These are phyloP conservation scores for Littorina saxatilis DNA, from an alignment of 1,140 invertebrate species.

Conservation along the genomic window DNA sequence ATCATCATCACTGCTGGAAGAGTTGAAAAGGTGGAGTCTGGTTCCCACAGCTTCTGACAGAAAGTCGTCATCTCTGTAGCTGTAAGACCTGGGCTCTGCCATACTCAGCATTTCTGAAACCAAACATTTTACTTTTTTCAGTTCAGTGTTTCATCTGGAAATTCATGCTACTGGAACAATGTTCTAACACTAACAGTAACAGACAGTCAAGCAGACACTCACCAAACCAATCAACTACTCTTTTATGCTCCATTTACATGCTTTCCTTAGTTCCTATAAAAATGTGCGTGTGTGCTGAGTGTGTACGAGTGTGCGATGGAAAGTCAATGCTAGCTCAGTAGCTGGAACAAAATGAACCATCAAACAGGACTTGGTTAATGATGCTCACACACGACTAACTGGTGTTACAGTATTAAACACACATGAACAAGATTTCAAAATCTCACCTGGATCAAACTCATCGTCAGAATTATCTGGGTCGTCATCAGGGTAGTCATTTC, in stretches of 20 bases:
- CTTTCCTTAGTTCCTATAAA: no score
- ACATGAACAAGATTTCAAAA: constrained; percentile 37
- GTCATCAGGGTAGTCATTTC: constrained; percentile 74
- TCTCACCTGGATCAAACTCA: constrained; percentile 58
- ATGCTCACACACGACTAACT: no score
- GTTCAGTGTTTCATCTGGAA: background rate
- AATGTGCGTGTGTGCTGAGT: no score
- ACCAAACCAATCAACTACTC: no score
- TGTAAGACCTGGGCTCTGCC: background rate
- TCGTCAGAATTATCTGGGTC: constrained; percentile 66
- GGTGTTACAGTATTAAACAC: background rate
- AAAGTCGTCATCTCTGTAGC: constrained; percentile 33
- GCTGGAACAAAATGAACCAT: no score
- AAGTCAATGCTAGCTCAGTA: no score
- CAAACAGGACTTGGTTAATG: no score
- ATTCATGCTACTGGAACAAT: no score
- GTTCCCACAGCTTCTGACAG: constrained; percentile 58
- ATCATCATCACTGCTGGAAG: constrained; percentile 35
- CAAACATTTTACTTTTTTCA: background rate
- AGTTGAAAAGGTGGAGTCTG: constrained; percentile 28
- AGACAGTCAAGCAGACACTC: no score
- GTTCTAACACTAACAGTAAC: no score
- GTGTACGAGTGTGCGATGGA: no score
- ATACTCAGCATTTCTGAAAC: background rate
- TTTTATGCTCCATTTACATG: no score